A percentile compares a stretch with the other conserved stretches of the same genome.
Evolutionary conservation across 2,888 invertebrate species (phyloP).

Genomic region (Helicoverpa assulta): DNA sequence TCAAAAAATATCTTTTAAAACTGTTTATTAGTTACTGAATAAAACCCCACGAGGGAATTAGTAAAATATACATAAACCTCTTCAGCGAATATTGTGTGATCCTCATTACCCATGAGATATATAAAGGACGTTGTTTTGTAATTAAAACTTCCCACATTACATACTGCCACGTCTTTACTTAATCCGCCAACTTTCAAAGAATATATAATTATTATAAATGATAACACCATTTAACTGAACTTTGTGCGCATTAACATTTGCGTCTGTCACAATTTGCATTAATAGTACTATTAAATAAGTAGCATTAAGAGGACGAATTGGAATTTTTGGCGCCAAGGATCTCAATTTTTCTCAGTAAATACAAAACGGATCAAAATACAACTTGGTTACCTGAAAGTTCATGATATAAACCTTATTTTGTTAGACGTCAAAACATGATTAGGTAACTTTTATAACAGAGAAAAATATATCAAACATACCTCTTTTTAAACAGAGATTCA

Average conservation of each 20-base stretch:
- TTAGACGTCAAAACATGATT: too few relatives aligned
- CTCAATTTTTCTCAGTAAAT: too few relatives aligned
- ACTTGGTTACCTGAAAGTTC: too few relatives aligned
- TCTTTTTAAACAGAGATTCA: too few relatives aligned
- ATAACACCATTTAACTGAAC: slow-evolving; percentile 5
- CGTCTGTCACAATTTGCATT: background rate
- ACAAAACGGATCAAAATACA: too few relatives aligned
- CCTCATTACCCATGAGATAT: slow-evolving; percentile 5
- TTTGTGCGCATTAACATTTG: background rate
- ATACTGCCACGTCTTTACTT: slow-evolving; percentile 1
- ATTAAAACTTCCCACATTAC: slow-evolving; percentile 2
- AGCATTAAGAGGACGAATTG: too few relatives aligned
- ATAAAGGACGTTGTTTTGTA: background rate
- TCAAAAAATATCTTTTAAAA: background rate
- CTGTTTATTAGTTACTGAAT: background rate
- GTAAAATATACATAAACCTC: background rate
- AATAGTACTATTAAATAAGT: too few relatives aligned
- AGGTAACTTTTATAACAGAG: too few relatives aligned
- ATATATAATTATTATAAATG: slow-evolving; percentile 7
- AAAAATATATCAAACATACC: too few relatives aligned
- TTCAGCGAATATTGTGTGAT: background rate
- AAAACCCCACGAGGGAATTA: too few relatives aligned
- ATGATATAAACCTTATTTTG: too few relatives aligned
- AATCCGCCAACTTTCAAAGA: slow-evolving; percentile 5
- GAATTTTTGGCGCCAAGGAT: too few relatives aligned